Conservation (phyloP, 2,797 vertebrate genomes). For the Xiphorhynchus erythropygius region DNA sequence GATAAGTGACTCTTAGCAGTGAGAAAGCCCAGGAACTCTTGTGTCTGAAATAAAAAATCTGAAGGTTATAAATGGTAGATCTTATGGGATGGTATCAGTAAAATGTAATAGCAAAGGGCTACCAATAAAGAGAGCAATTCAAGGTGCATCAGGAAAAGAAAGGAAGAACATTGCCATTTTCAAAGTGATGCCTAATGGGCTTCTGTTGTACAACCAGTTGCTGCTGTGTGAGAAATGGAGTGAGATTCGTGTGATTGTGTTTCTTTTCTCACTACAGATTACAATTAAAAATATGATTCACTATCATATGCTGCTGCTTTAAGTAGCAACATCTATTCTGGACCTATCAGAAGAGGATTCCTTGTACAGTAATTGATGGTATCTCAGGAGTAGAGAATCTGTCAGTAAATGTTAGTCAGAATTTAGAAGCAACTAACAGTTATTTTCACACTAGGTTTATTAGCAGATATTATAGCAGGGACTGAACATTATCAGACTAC, state of each 20-base stretch:
- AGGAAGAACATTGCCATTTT: background rate
- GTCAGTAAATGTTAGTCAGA: background rate
- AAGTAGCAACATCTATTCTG: background rate
- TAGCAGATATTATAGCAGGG: background rate
- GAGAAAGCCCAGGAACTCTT: background rate
- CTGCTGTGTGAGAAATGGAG: background rate
- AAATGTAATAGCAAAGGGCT: background rate
- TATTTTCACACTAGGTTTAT: background rate
- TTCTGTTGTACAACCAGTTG: background rate
- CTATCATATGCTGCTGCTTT: background rate
- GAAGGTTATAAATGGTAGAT: background rate
- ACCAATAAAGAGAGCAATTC: background rate
- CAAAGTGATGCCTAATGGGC: accelerated
- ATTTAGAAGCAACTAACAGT: background rate
- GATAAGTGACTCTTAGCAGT: background rate
- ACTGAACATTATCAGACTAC: background rate
- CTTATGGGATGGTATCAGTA: background rate
- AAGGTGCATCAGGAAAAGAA: background rate
- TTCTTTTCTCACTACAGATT: background rate
- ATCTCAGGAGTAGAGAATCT: background rate
- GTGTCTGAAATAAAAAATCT: background rate
- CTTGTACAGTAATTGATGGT: background rate
- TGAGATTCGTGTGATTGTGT: background rate
- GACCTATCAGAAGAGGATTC: background rate
- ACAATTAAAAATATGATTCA: background rate